Evolutionary conservation across 2,888 invertebrate species (phyloP), one percentile per base, ranked within the genome.

Genomic region (Pandemis heparana): DNA sequence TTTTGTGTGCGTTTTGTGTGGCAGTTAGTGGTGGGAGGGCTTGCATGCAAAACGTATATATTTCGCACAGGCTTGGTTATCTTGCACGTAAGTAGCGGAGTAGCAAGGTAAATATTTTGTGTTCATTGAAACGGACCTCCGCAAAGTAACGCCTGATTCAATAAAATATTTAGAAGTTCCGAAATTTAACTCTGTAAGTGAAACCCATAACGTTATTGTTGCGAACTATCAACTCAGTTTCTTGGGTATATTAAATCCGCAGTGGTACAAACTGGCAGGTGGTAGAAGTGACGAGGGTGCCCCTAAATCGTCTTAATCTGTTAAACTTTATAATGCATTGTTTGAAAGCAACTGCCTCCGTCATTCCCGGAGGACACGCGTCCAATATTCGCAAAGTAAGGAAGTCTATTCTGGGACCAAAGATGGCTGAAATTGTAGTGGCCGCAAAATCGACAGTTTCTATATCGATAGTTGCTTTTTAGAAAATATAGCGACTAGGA

Each of bases 221-320:
- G 61, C 68, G 51, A 62, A 23, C 41, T 23, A 59, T 18, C 18
- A 18, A 23, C 23, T 14, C 14, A n/a, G 62, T 18, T 43, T 48
- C 14, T 41, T 23, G 51, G 41, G 51, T 23, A 32, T 43, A 23
- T 38, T 60, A 48, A 70, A 63, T 63, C 63, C n/a, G 8, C 9
- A 16, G 43, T 41, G 43, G 43, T 63, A 48, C 63, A 63, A 56
- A 23, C 41, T 39, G 62, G 62, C 62, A 62, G 62, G 41, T 62
- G 6, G 62, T 12, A 16, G 41, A 18, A 62, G 41, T 62, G 62
- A 62, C 62, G 62, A 62, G 62, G 62, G 62, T 62, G 56, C 12
- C 12, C 12, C 23, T 10, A 12, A 56, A 56, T 12, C 51, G 5
- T 1, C 23, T 32, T 69, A 70, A 70, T 63, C 63, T 43, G 70